Evolutionary conservation across 2,113 vertebrate species (phyloP).

Genomic region (Takifugu bimaculatus): DNA sequence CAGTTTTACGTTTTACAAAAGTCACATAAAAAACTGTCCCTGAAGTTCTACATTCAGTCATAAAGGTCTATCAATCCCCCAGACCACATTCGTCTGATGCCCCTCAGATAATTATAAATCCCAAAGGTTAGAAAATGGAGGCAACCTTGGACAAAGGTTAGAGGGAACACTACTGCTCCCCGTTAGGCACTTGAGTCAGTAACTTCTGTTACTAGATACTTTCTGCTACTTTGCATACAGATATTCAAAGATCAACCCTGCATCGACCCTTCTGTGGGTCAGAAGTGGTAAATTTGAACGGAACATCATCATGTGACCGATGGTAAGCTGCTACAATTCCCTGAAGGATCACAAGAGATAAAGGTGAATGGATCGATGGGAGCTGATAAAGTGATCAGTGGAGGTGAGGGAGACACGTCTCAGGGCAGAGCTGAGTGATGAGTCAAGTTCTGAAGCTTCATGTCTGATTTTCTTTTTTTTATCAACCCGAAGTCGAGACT

Average conservation of each 20-base stretch:
- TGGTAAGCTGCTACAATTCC: no score
- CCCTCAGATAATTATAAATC: slow-evolving; percentile 4
- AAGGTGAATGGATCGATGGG: neutral
- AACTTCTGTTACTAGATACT: slow-evolving; percentile 14
- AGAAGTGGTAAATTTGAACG: no score
- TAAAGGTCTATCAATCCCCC: slow-evolving; percentile 13
- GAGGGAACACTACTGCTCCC: slow-evolving; percentile 33
- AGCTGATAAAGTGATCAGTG: neutral
- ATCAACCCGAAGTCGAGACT: neutral
- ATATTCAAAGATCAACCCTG: no score
- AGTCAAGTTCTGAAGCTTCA: neutral
- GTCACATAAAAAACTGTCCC: slow-evolving; percentile 36
- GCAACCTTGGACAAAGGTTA: slow-evolving; percentile 30
- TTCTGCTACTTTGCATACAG: neutral
- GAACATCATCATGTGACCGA: no score
- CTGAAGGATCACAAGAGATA: no score
- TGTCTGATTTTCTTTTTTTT: neutral
- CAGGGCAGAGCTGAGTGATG: neutral
- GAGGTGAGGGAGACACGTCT: neutral
- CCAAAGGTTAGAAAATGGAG: slow-evolving; percentile 33
- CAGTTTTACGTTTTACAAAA: slow-evolving; percentile 37
- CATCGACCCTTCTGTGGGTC: no score
- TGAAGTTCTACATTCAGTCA: slow-evolving; percentile 48
- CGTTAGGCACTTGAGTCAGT: slow-evolving; percentile 64
- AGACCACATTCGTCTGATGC: slow-evolving; percentile 8